These are phyloP conservation scores for Austrolebias charrua DNA, from an alignment of 2,797 vertebrate genomes.

Conservation along the genomic window DNA sequence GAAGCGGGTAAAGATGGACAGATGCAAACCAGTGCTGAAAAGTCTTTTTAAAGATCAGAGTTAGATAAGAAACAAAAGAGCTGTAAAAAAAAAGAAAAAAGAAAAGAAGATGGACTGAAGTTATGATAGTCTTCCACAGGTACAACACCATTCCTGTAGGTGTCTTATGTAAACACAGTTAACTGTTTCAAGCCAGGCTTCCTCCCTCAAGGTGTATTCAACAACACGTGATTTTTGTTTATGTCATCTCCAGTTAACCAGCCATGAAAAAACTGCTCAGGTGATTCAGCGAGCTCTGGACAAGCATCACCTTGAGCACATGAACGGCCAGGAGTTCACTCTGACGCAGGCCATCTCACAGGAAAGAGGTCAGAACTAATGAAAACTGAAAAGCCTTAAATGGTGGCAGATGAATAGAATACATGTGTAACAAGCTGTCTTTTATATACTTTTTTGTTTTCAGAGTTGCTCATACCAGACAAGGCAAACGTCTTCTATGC, in stretches of 20 bases:
- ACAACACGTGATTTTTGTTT: conserved; percentile 3
- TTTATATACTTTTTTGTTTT: neutral
- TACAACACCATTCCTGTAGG: too few species aligned
- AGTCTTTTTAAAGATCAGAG: too few species aligned
- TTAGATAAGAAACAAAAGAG: neutral
- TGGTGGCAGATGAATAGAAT: too few species aligned
- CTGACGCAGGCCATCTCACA: conserved; percentile 83
- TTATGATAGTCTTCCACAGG: too few species aligned
- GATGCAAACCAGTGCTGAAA: too few species aligned
- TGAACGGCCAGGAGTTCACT: conserved; percentile 75
- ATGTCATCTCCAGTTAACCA: conserved; percentile 80
- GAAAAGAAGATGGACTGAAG: too few species aligned
- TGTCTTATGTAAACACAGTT: too few species aligned
- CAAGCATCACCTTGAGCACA: conserved; percentile 82
- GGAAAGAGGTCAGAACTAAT: conserved; percentile 76
- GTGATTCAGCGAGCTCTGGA: conserved; percentile 84
- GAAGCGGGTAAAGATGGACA: too few species aligned
- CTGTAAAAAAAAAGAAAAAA: too few species aligned
- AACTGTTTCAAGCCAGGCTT: neutral
- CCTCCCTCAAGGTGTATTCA: neutral
- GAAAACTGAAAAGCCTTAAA: neutral
- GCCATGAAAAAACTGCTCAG: conserved; percentile 85
- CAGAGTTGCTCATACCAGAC: conserved; percentile 87
- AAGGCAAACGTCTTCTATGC: conserved; percentile 89
- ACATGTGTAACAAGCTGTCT: neutral